phyloP scores from a whole-genome alignment of 2,113 vertebrate genomes.

The Ramphastos sulfuratus region DNA sequence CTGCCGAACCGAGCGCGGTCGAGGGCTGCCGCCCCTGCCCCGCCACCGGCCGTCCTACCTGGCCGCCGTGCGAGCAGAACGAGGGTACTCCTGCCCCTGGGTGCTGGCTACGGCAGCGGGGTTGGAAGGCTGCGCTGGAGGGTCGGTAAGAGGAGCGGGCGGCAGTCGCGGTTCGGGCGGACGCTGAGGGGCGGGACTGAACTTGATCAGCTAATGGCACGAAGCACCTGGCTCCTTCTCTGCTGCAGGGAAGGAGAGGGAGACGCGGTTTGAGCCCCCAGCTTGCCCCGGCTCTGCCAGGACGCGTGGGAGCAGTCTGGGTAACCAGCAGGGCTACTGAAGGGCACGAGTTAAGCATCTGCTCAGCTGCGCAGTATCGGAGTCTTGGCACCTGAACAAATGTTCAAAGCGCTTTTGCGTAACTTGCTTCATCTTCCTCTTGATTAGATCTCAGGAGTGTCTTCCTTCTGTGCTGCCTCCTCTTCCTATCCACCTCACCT shows the following conservation, averaged over 20 bases:
- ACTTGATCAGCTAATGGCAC: not conserved
- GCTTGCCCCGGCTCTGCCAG: not conserved
- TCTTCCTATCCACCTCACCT: not conserved
- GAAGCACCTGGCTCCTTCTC: not conserved
- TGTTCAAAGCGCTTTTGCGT: not conserved
- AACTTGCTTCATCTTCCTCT: not conserved
- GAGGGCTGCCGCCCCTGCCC: not conserved
- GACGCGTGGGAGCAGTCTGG: not conserved
- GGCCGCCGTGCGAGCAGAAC: not conserved
- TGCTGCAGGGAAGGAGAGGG: not conserved
- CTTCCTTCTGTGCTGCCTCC: not conserved
- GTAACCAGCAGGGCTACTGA: not conserved
- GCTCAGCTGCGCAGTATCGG: not conserved
- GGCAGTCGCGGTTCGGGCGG: too few species aligned
- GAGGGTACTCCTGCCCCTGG: too few species aligned
- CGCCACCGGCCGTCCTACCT: too few species aligned
- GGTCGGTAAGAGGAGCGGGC: too few species aligned
- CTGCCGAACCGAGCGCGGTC: not conserved
- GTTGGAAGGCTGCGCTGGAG: not conserved
- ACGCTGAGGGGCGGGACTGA: not conserved
- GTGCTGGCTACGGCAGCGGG: not conserved
- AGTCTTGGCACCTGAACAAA: not conserved
- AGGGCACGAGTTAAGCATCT: not conserved
- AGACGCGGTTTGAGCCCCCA: accelerated
- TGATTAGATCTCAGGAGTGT: not conserved